phyloP scores from a whole-genome alignment of 2,797 vertebrate species.

The Rhincodon typus region DNA sequence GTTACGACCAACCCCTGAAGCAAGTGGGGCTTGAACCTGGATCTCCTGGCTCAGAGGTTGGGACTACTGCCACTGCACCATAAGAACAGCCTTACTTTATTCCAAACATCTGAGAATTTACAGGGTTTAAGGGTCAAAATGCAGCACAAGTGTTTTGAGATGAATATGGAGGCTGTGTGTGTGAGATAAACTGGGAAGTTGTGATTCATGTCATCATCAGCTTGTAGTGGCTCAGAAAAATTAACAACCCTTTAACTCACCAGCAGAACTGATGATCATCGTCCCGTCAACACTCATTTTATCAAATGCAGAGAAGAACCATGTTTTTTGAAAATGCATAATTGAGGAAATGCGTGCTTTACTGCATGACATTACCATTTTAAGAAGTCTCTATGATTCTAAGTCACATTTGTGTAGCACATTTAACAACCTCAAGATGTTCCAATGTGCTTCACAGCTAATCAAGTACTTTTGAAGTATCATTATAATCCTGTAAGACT shows the following conservation, averaged over 20 bases:
- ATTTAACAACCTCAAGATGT: not conserved
- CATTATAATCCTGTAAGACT: not conserved
- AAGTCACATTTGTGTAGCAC: too few relatives aligned
- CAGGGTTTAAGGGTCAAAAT: too few relatives aligned
- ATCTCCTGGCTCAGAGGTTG: too few relatives aligned
- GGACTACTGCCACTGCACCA: too few relatives aligned
- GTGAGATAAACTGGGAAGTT: not conserved
- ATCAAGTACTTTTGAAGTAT: not conserved
- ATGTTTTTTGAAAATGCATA: not conserved
- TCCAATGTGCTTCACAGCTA: not conserved
- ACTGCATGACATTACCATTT: not conserved
- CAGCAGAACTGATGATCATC: not conserved
- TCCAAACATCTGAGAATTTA: too few relatives aligned
- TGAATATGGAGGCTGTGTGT: not conserved
- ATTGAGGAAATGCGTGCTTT: not conserved
- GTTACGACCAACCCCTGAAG: too few relatives aligned
- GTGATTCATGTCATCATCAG: not conserved
- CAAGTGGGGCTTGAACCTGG: too few relatives aligned
- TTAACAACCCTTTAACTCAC: not conserved
- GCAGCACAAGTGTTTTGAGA: not conserved
- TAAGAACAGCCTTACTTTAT: too few relatives aligned
- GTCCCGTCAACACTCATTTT: not conserved
- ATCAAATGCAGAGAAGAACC: not conserved
- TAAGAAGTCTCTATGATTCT: not conserved
- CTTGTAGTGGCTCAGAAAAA: not conserved